Base-by-base conservation (phyloP, 1,140 invertebrate species). In the Heliconius eleuchia region DNA sequence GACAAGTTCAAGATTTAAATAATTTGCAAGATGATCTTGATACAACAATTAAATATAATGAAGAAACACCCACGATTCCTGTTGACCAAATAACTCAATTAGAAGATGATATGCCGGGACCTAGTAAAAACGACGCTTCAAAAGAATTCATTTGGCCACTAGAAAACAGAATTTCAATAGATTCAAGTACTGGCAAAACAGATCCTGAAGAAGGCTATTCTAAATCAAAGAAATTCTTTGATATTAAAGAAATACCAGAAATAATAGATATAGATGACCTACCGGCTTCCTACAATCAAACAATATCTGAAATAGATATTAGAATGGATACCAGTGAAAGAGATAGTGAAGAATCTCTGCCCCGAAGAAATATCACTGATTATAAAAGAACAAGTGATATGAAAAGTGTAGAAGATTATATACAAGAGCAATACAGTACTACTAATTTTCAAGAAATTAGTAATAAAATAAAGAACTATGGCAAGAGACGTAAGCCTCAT, bases 351-450 rank as follows among this genome's bases (percentile, higher is more conserved):
- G 55, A 79, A 42, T 42, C 78, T 16, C 11, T 73, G 6, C 7
- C 37, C 42, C 7, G 60, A 70, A 50, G 8, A 72, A 39, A 27
- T 57, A 39, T 19, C 0, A 2, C 18, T 3, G 52, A 37, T n/a
- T 23, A 42, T 27, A 80, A 80, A 80, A 71, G 16, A 52, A 3
- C 50, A 30, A 30, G 27, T 5, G 77, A 78, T 42, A 46, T 82
- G 55, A 77, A 83, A 81, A 86, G 82, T 13, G 81, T 85, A n/a
- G 86, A 87, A 57, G 84, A 86, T 57, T 86, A 85, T 75, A 84
- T 83, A 27, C 55, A 74, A 57, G 71, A 83, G 71, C 72, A 80
- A 39, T 60, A 79, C 39, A 42, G 73, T 60, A 71, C 16, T 11
- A 74, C 27, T 23, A 60, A 34, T 18, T 42, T 55, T 9, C 52